Evolutionary conservation across 2,888 invertebrate species (phyloP).

Genomic region (Onchidella celtica): DNA sequence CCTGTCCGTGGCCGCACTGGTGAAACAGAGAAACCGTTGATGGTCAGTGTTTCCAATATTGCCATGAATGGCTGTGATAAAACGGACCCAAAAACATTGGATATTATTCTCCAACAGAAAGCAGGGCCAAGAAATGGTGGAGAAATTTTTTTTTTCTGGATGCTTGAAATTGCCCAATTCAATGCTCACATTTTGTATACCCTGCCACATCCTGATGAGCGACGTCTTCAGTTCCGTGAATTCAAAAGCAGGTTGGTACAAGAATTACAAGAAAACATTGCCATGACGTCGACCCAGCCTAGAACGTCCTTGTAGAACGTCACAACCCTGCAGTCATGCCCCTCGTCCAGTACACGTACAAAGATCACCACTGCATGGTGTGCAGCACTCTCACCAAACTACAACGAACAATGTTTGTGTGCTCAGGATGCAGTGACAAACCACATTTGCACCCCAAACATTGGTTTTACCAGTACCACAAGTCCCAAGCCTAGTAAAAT

Average conservation of each 20-base stretch:
- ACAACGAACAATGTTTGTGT: neutral
- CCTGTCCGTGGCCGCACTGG: neutral
- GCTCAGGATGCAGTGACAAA: neutral
- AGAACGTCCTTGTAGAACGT: neutral
- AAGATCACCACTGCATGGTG: neutral
- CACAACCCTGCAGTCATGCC: neutral
- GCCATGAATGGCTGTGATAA: conserved; percentile 17
- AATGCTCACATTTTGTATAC: neutral
- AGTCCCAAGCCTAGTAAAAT: neutral
- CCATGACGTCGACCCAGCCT: neutral
- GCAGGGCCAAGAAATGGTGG: conserved; percentile 11
- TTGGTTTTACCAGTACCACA: neutral
- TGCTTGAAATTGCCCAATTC: conserved; percentile 1
- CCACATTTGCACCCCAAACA: neutral
- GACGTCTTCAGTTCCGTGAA: neutral
- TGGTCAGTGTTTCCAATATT: neutral
- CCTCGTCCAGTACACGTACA: neutral
- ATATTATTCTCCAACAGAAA: neutral
- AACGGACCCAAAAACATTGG: neutral
- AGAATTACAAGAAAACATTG: neutral
- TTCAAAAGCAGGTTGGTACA: neutral
- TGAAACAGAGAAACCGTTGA: neutral
- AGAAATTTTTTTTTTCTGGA: neutral
- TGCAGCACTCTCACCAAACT: neutral
- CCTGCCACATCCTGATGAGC: neutral